Conservation (phyloP, 2,888 invertebrate genomes). For the Doris montereyensis region DNA sequence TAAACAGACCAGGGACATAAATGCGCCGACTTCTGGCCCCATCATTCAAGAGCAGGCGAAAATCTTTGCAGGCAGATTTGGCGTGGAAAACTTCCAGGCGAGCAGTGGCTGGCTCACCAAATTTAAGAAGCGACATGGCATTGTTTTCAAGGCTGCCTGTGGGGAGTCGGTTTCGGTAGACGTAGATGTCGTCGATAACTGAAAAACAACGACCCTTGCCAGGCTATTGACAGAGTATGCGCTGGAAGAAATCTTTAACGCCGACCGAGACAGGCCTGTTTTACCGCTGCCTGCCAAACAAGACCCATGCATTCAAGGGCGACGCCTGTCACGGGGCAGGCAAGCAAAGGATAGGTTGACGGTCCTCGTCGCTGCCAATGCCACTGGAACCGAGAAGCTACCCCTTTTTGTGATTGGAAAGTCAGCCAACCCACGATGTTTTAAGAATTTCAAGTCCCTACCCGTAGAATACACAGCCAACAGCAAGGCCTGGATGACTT, state of each 20-base stretch:
- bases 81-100: slow-evolving; percentile 34
- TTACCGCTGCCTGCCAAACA: slow-evolving; percentile 45
- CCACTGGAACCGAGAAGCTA: slow-evolving; percentile 45
- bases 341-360: slow-evolving; percentile 48
- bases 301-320: slow-evolving; percentile 44
- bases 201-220: too few species aligned
- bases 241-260: too few species aligned
- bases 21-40: neutral
- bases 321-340: slow-evolving; percentile 48
- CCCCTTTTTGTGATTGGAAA: slow-evolving; percentile 49
- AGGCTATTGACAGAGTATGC: too few species aligned
- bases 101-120: slow-evolving; percentile 43
- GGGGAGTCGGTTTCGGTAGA: too few species aligned
- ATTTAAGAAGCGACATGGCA: slow-evolving; percentile 44
- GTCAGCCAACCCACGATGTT: slow-evolving; percentile 46
- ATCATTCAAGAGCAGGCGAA: slow-evolving; percentile 39
- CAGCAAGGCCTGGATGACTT: slow-evolving; percentile 51
- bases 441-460: slow-evolving; percentile 45
- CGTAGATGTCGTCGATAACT: too few species aligned
- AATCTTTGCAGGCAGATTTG: slow-evolving; percentile 33
- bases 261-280: too few species aligned
- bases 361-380: slow-evolving; percentile 46
- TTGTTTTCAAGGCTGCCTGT: too few species aligned
- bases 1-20: neutral
- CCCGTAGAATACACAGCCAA: slow-evolving; percentile 45